These are phyloP conservation scores for Orientallactaga sibirica DNA, from an alignment of 2,797 vertebrate species.

Conservation along the genomic window DNA sequence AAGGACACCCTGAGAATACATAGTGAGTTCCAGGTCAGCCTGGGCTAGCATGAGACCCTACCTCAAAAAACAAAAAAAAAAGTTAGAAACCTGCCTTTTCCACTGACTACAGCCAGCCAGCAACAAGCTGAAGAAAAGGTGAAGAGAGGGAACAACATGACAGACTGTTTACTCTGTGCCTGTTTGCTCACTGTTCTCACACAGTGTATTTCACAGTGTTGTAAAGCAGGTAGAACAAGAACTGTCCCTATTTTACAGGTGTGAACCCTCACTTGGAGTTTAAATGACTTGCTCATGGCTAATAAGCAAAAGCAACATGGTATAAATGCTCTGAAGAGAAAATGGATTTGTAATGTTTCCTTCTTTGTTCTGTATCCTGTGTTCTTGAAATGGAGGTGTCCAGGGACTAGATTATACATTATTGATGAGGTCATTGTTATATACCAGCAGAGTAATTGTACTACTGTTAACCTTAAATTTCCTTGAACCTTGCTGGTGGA, in stretches of 20 bases:
- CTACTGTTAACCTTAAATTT: slow-evolving; percentile 4
- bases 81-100: not conserved
- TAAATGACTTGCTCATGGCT: not conserved
- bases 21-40: too few relatives aligned
- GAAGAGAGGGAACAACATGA: not conserved
- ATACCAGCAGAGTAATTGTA: not conserved
- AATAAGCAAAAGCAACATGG: not conserved
- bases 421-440: not conserved
- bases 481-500: not conserved
- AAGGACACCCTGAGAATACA: too few relatives aligned
- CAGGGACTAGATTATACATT: not conserved
- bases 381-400: not conserved
- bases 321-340: not conserved
- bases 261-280: slow-evolving; percentile 13
- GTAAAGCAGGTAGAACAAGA: slow-evolving; percentile 41
- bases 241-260: slow-evolving; percentile 5
- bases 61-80: too few relatives aligned
- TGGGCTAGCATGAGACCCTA: too few relatives aligned
- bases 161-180: not conserved
- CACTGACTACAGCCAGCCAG: not conserved
- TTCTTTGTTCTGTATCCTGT: not conserved
- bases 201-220: slow-evolving; percentile 18
- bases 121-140: not conserved
- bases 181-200: not conserved
- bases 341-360: not conserved